Conservation (phyloP, 2,113 vertebrate genomes). For the Lycaon pictus region DNA sequence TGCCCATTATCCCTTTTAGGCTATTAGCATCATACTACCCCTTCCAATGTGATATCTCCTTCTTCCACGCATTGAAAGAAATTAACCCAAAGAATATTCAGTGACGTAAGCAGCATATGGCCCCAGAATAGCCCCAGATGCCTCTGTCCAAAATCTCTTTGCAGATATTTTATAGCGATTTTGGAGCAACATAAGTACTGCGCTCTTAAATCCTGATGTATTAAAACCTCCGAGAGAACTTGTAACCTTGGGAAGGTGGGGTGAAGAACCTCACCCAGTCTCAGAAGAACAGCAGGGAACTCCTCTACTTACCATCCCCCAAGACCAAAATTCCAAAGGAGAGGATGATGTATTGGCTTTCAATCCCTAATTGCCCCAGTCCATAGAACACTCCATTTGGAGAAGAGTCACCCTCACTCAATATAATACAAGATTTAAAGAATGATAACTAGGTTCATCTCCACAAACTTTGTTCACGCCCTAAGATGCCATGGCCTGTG, state of each 20-base stretch:
- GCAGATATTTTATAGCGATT: neutral
- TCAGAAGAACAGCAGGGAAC: neutral
- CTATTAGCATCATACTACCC: neutral
- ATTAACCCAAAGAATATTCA: neutral
- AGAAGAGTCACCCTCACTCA: neutral
- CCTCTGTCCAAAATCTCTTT: neutral
- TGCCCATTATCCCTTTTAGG: neutral
- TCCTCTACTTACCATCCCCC: neutral
- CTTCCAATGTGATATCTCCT: neutral
- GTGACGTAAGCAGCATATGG: neutral
- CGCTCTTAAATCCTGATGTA: neutral
- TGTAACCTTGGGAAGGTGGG: neutral
- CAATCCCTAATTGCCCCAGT: neutral
- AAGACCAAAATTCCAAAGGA: neutral
- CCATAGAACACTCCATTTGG: neutral
- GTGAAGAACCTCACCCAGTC: neutral
- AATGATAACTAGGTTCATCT: neutral
- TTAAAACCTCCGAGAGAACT: neutral
- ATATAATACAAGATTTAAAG: neutral
- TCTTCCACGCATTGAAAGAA: neutral
- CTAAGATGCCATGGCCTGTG: neutral
- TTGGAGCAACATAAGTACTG: neutral
- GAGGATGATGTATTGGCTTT: neutral
- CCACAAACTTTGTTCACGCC: neutral
- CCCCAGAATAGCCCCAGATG: neutral